phyloP scores from a whole-genome alignment of 2,113 vertebrate species.

The Megalops atlanticus region DNA sequence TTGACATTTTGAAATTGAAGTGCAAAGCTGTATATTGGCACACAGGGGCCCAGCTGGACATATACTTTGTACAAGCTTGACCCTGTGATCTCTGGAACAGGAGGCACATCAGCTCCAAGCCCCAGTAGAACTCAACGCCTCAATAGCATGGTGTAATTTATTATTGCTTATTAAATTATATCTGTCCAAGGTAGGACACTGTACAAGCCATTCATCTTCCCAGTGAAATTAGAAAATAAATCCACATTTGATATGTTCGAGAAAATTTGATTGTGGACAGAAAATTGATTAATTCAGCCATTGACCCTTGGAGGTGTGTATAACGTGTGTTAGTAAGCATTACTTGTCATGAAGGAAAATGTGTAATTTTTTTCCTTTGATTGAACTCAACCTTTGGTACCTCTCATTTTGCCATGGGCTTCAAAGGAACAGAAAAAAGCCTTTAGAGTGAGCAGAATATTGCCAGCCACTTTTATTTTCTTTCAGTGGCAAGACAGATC shows the following conservation, averaged over 20 bases:
- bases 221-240: not conserved
- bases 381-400: conserved; percentile 1
- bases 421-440: not conserved
- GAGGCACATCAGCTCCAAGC: not conserved
- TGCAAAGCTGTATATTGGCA: not conserved
- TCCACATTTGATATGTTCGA: not conserved
- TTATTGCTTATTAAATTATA: conserved; percentile 24
- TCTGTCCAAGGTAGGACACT: not conserved
- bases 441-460: conserved; percentile 3
- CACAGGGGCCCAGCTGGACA: not conserved
- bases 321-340: not conserved
- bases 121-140: not conserved
- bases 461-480: conserved; percentile 5
- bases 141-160: conserved; percentile 4
- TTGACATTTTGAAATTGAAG: conserved; percentile 6
- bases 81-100: not conserved
- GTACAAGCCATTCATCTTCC: conserved; percentile 9
- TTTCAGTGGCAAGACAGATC: not conserved
- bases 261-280: not conserved
- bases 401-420: not conserved
- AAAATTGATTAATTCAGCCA: not conserved
- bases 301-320: conserved; percentile 9
- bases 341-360: conserved; percentile 14
- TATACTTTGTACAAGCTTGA: conserved; percentile 5
- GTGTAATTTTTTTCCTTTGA: conserved; percentile 13